These are phyloP conservation scores for Nemurella pictetii DNA, from an alignment of 2,888 invertebrate genomes.

Conservation along the genomic window DNA sequence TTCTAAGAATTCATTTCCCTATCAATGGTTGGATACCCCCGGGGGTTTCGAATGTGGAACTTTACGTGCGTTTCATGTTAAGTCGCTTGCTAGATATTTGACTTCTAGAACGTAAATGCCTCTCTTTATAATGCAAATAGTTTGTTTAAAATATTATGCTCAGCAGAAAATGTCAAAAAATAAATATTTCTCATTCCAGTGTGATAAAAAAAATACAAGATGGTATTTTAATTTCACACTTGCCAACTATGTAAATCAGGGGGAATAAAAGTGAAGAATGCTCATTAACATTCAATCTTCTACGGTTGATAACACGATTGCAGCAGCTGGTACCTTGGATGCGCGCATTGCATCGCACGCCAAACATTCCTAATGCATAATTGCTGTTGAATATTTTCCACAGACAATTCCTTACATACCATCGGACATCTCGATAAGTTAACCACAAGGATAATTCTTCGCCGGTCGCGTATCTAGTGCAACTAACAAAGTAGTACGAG, in stretches of 20 bases:
- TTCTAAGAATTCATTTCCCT: conserved; percentile 13
- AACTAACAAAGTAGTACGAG: neutral
- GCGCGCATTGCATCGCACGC: no score
- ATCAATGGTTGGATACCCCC: neutral
- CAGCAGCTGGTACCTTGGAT: no score
- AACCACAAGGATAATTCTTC: neutral
- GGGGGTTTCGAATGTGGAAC: neutral
- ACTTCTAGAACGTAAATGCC: no score
- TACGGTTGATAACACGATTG: no score
- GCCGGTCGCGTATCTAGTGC: neutral
- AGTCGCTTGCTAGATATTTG: neutral
- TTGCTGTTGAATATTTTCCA: neutral
- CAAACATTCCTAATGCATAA: neutral
- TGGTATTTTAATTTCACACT: neutral
- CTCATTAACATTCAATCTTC: no score
- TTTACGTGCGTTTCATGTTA: neutral
- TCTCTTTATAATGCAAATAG: neutral
- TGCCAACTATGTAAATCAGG: neutral
- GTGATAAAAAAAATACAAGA: neutral
- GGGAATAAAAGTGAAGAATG: neutral
- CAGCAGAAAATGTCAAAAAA: neutral
- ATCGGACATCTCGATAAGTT: no score
- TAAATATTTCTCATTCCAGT: neutral
- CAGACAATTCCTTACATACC: neutral
- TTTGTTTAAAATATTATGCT: neutral